phyloP scores from a whole-genome alignment of 2,113 vertebrate species.

The Camelus bactrianus region DNA sequence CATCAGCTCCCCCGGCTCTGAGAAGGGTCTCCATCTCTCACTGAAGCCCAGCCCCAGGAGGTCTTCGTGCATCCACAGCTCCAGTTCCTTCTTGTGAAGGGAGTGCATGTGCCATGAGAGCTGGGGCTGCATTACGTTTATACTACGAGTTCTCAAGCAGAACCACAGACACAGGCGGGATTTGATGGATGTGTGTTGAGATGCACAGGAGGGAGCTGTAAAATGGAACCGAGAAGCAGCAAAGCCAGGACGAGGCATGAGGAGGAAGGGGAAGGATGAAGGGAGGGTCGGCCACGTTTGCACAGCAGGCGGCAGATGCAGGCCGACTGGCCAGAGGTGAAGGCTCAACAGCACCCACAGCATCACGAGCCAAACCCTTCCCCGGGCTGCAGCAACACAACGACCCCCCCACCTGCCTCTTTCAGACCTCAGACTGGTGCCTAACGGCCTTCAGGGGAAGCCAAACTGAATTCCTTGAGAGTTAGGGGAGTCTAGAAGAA shows the following conservation, averaged over 20 bases:
- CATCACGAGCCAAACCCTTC: not conserved
- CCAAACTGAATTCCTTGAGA: not conserved
- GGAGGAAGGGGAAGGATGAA: not conserved
- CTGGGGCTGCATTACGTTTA: not conserved
- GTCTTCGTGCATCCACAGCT: not conserved
- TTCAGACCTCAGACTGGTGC: not conserved
- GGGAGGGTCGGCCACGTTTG: fast-evolving
- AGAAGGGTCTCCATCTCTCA: not conserved
- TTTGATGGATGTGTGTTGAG: fast-evolving
- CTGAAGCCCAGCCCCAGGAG: too few relatives aligned
- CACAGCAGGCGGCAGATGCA: not conserved
- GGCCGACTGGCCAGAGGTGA: not conserved
- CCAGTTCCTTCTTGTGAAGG: not conserved
- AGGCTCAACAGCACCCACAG: fast-evolving
- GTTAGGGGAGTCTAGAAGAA: not conserved
- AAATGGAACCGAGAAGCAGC: not conserved
- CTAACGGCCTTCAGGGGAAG: not conserved
- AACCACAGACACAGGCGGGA: not conserved
- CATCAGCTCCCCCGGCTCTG: not conserved
- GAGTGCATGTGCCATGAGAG: not conserved
- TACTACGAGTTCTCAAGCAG: not conserved
- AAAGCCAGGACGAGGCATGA: not conserved
- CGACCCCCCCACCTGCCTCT: not conserved
- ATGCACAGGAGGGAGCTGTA: not conserved
- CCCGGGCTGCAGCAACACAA: fast-evolving